A percentile compares a stretch with the other conserved stretches of the same genome.
phyloP scores from a whole-genome alignment of 2,888 invertebrate species.

The Flabesymbios commensalis region DNA sequence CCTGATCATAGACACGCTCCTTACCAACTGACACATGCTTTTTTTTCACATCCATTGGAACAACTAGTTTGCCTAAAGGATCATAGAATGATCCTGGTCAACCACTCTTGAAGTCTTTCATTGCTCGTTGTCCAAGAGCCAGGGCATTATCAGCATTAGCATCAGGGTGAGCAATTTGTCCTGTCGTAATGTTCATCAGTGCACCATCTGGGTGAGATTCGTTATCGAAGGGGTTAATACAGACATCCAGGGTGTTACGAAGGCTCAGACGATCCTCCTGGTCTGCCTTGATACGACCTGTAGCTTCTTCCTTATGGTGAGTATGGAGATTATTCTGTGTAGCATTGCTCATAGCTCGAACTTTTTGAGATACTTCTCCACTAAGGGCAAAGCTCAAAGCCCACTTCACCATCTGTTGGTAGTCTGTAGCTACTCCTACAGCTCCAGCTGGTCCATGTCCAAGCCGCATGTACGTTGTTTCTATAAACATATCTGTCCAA shows the following conservation, averaged over 20 bases:
- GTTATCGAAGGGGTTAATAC: slow-evolving; percentile 14
- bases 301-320: slow-evolving; percentile 5
- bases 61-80: not conserved
- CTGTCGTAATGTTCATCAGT: slow-evolving; percentile 19
- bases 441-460: no score
- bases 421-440: no score
- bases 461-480: no score
- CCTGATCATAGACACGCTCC: slow-evolving; percentile 10
- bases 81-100: slow-evolving; percentile 12
- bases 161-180: slow-evolving; percentile 12
- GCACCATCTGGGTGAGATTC: slow-evolving; percentile 14
- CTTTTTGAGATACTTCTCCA: not conserved
- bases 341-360: not conserved
- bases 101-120: slow-evolving; percentile 1
- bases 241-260: slow-evolving; percentile 6
- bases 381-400: not conserved
- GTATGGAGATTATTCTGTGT: not conserved
- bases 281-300: slow-evolving; percentile 2
- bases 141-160: slow-evolving; percentile 8
- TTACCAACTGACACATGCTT: slow-evolving; percentile 11
- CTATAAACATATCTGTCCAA: no score
- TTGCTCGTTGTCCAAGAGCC: not conserved
- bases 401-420: no score
- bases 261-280: not conserved
- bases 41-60: slow-evolving; percentile 9